A percentile compares a stretch with the other conserved stretches of the same genome.
Conservation (phyloP, 2,113 vertebrate species). For the Morone chrysops region DNA sequence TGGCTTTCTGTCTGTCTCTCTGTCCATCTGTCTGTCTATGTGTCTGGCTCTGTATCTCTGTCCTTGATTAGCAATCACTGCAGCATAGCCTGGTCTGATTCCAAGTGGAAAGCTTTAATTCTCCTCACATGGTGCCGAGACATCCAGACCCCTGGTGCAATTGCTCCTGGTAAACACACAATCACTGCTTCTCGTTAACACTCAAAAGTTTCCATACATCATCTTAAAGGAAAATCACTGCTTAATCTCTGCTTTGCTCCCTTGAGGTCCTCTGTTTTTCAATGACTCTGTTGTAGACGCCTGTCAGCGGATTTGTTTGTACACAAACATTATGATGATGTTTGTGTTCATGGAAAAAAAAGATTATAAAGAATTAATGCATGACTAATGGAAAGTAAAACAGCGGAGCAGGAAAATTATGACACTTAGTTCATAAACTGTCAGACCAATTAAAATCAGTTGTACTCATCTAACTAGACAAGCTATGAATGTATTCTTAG, state of each 20-base stretch:
- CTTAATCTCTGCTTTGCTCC: conserved; percentile 30
- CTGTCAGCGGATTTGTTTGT: conserved; percentile 60
- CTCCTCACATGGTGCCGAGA: conserved; percentile 59
- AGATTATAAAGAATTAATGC: conserved; percentile 41
- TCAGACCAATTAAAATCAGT: conserved; percentile 44
- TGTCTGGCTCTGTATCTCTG: conserved; percentile 10
- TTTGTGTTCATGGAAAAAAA: conserved; percentile 36
- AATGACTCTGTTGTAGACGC: conserved; percentile 32
- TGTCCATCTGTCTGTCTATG: neutral
- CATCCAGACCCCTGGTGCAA: conserved; percentile 37
- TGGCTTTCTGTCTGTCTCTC: conserved; percentile 22
- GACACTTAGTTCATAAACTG: conserved; percentile 33
- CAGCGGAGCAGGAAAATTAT: conserved; percentile 7
- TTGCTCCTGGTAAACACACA: conserved; percentile 61
- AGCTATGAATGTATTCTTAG: conserved; percentile 7
- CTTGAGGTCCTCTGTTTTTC: conserved; percentile 30
- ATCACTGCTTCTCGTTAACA: conserved; percentile 67
- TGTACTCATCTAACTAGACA: conserved; percentile 6
- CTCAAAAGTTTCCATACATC: conserved; percentile 66
- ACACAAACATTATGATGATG: conserved; percentile 52
- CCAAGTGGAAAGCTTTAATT: conserved; percentile 65
- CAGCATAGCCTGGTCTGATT: conserved; percentile 42
- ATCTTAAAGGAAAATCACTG: conserved; percentile 39
- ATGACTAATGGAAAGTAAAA: conserved; percentile 55
- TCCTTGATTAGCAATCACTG: conserved; percentile 68